Evolutionary conservation across 2,888 invertebrate genomes (phyloP), one percentile per base, ranked within the genome.

Genomic region (Nebria brevicollis): DNA sequence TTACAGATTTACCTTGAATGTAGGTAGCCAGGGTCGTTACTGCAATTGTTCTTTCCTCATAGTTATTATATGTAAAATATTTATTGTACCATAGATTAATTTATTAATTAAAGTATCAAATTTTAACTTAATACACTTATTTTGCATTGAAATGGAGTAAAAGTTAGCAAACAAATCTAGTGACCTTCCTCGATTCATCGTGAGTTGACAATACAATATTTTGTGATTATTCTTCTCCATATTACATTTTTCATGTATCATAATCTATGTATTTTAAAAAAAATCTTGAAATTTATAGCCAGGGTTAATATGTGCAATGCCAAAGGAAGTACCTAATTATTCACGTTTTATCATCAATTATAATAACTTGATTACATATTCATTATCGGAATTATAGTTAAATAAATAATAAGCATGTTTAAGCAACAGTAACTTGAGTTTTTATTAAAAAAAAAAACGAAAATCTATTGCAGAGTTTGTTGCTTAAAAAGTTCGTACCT

Each of bases 21-120:
- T 54, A 54, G 54, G 54, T 54, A 54, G 54, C 54, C 54, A 54
- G 54, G 54, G 54, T 54, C 54, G 54, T 54, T 54, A 54, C 54
- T 54, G 54, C 13, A 54, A 54, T 54, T 54, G 54, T 54, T 54
- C 2, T 54, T 11, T 54, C 54, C 54, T 54, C 54, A 54, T 34
- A 34, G 34, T 34, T 34, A 34, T 34, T 34, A 34, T 4, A 34
- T 34, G 5, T 4, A 34, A 34, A 1, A 34, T 34, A 34, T 5
- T 34, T 34, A 34, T 34, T 34, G 34, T 34, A 34, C 1, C 4
- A 34, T 34, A 34, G 1, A 4, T 34, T 34, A 34, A 34, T 34
- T 34, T 34, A 1, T 34, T 34, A 34, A 34, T 34, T 34, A 34
- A 4, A 34, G 34, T 2, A 34, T 34, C 34, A 34, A 34, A 34